These are phyloP conservation scores for Tinea trinotella DNA, from an alignment of 2,888 invertebrate genomes.

Conservation along the genomic window DNA sequence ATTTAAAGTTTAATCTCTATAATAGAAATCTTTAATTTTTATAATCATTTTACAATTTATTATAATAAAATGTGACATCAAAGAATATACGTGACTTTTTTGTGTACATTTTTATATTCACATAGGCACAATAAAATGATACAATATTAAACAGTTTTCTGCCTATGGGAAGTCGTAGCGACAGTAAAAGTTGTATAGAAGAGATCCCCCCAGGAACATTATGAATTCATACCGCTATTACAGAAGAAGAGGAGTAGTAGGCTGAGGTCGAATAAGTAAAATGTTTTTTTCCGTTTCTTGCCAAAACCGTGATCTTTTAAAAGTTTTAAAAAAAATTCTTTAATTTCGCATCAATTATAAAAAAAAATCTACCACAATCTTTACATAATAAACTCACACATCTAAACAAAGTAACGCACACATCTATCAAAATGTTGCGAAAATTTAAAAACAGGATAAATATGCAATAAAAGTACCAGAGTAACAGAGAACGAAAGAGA, in stretches of 20 bases:
- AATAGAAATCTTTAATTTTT: too few species aligned
- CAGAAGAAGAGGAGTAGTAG: conserved; percentile 35
- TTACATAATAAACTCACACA: too few species aligned
- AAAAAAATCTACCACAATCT: background rate
- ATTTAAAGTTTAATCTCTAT: too few species aligned
- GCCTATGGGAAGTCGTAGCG: conserved; percentile 10
- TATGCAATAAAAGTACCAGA: conserved; percentile 70
- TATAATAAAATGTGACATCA: too few species aligned
- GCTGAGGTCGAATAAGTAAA: conserved; percentile 19
- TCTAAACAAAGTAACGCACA: background rate
- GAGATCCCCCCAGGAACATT: conserved; percentile 30
- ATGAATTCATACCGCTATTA: conserved; percentile 45
- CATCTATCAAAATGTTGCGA: background rate
- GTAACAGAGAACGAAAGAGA: conserved; percentile 39
- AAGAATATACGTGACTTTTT: too few species aligned
- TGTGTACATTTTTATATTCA: background rate
- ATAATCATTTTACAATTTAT: too few species aligned
- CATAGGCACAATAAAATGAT: conserved; percentile 1
- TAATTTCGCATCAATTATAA: background rate
- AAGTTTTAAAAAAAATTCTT: background rate
- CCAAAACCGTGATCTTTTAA: background rate
- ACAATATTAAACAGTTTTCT: conserved; percentile 8
- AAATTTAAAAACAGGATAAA: conserved; percentile 30
- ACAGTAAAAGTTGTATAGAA: conserved; percentile 11
- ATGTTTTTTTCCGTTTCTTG: background rate